Evolutionary conservation across 2,888 invertebrate genomes (phyloP), one percentile per base, ranked within the genome.

Genomic region (Resseliella maxima): DNA sequence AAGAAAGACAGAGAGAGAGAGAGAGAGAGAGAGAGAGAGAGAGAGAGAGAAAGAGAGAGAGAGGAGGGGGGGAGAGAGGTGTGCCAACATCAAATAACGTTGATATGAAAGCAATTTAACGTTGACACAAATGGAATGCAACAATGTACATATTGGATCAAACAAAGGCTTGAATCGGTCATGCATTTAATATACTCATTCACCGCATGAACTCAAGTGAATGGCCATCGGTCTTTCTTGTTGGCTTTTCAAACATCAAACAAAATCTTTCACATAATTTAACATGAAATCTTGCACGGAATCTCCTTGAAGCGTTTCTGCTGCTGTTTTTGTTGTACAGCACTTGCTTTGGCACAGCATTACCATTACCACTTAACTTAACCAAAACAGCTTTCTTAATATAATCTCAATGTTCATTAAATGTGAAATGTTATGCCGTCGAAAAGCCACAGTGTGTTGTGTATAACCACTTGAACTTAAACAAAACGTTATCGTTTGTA

Each of bases 331-430:
- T 59, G n/a, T n/a, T 59, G 59, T 24, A 15, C 41, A 59, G 1
- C 24, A 24, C 59, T 59, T 59, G 15, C 21, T n/a, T 18, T 27
- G 31, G 72, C 31, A 31, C 15, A 27, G n/a, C n/a, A n/a, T n/a
- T n/a, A 59, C 24, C 59, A 59, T n/a, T n/a, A 41, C 72, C 27
- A 31, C 72, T 72, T 35, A 72, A 31, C 72, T 24, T 6, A 59
- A 31, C 27, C 72, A 72, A 18, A 21, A 72, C 72, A 59, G 1
- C 31, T 24, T 18, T n/a, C 6, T 24, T 59, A 24, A 72, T 31
- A 31, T 15, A 72, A 72, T 35, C 24, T 59, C 31, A 31, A 15
- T 31, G 72, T 72, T 72, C 72, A 72, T 72, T 72, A 72, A 35
- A 72, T 31, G 3, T 72, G 12, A 10, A 3, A 18, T 15, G 31